phyloP scores from a whole-genome alignment of 2,113 vertebrate species.

The Anseranas semipalmata region DNA sequence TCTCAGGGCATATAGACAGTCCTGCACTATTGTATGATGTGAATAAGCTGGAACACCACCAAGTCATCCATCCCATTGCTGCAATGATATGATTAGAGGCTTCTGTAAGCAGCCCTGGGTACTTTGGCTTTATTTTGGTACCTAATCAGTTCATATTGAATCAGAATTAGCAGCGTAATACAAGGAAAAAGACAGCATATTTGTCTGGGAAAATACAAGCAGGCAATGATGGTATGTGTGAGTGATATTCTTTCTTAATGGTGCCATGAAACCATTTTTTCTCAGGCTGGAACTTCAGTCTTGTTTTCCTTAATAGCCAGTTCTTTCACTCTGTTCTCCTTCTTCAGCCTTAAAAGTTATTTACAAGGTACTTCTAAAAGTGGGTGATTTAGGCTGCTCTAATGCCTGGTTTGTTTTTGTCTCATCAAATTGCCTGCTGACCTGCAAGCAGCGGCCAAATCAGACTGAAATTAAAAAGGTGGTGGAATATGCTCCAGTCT shows the following conservation, averaged over 20 bases:
- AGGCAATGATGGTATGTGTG: background rate
- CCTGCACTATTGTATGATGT: background rate
- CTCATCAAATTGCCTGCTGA: constrained; percentile 59
- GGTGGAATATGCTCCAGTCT: constrained; percentile 62
- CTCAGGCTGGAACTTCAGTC: constrained; percentile 31
- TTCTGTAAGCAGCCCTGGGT: background rate
- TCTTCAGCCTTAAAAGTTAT: constrained; percentile 53
- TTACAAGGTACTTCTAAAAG: constrained; percentile 57
- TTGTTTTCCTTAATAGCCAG: constrained; percentile 31
- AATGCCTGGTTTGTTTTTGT: constrained; percentile 65
- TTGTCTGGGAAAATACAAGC: constrained; percentile 27
- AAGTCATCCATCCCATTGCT: background rate
- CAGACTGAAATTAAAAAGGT: constrained; percentile 66
- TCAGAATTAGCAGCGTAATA: background rate
- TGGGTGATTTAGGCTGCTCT: constrained; percentile 47
- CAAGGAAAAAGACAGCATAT: background rate
- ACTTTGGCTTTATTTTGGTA: constrained; percentile 36
- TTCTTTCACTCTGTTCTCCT: constrained; percentile 58
- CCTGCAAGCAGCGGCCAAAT: constrained; percentile 56
- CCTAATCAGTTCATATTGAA: constrained; percentile 7
- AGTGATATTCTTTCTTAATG: constrained; percentile 2
- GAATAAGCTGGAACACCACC: background rate
- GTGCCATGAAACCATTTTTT: constrained; percentile 28
- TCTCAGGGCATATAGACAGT: background rate
- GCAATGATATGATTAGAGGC: background rate